Evolutionary conservation across 2,797 vertebrate species (phyloP).

Genomic region (Sebastes kiyomatsui): DNA sequence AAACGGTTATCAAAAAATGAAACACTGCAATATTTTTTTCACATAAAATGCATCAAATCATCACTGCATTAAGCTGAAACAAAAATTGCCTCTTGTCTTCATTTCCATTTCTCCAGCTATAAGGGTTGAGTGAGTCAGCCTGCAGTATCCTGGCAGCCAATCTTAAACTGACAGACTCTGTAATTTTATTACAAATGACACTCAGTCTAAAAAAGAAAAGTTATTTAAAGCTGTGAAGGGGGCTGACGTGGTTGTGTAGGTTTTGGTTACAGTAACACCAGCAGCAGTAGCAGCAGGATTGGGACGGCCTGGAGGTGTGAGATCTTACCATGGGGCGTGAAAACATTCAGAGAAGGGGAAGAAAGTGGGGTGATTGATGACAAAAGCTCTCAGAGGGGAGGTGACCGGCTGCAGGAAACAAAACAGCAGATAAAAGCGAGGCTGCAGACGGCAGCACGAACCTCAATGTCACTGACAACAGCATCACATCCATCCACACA

Average conservation of each 20-base stretch:
- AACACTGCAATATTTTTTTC: background rate
- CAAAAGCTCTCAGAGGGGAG: constrained; percentile 15
- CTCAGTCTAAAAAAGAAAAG: background rate
- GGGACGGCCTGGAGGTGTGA: background rate
- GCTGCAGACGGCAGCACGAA: constrained; percentile 12
- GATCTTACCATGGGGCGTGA: constrained; percentile 2
- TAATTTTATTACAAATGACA: background rate
- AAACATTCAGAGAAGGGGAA: constrained; percentile 3
- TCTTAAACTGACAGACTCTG: background rate
- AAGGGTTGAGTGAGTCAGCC: constrained; percentile 7
- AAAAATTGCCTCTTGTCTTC: background rate
- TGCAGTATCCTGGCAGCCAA: background rate
- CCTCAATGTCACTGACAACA: background rate
- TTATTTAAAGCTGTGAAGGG: background rate
- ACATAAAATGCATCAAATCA: background rate
- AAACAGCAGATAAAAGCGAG: constrained; percentile 52
- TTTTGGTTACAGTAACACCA: constrained; percentile 4
- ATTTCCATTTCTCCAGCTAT: too few relatives aligned
- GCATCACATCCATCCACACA: too few relatives aligned
- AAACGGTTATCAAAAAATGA: background rate
- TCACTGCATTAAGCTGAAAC: background rate
- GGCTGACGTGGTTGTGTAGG: background rate
- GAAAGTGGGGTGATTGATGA: constrained; percentile 42
- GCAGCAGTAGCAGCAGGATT: background rate
- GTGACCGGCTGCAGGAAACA: constrained; percentile 35